A percentile compares a stretch with the other conserved stretches of the same genome.
These are phyloP conservation scores for Columba guinea DNA, from an alignment of 2,797 vertebrate species.

Conservation along the genomic window DNA sequence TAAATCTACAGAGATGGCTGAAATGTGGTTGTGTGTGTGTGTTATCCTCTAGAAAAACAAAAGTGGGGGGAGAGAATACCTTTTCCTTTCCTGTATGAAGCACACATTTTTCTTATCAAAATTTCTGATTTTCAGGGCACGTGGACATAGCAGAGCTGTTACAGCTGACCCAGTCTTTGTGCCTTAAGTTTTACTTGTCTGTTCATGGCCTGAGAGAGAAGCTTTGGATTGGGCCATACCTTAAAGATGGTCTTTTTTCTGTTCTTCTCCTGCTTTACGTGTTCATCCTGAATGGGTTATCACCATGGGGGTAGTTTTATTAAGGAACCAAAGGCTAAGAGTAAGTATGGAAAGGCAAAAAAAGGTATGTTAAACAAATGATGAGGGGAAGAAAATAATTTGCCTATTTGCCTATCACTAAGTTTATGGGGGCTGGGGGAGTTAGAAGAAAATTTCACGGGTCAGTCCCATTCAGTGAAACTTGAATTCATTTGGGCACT, in stretches of 20 bases:
- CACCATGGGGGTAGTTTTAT: neutral
- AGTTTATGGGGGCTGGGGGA: neutral
- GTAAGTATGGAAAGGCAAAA: neutral
- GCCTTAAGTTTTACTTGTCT: neutral
- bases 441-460: neutral
- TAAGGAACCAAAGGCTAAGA: neutral
- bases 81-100: neutral
- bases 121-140: neutral
- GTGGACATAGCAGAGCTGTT: neutral
- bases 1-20: neutral
- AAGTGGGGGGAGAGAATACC: neutral
- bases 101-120: neutral
- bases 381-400: neutral
- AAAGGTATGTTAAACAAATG: neutral
- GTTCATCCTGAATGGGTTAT: neutral
- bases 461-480: neutral
- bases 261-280: neutral
- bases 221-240: neutral
- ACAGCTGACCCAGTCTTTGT: neutral
- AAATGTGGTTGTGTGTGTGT: neutral
- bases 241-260: neutral
- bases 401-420: neutral
- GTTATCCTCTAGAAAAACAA: neutral
- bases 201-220: neutral
- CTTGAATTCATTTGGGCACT: constrained; percentile 9